Conservation (phyloP, 2,113 vertebrate genomes). For the Macquaria ambigua region DNA sequence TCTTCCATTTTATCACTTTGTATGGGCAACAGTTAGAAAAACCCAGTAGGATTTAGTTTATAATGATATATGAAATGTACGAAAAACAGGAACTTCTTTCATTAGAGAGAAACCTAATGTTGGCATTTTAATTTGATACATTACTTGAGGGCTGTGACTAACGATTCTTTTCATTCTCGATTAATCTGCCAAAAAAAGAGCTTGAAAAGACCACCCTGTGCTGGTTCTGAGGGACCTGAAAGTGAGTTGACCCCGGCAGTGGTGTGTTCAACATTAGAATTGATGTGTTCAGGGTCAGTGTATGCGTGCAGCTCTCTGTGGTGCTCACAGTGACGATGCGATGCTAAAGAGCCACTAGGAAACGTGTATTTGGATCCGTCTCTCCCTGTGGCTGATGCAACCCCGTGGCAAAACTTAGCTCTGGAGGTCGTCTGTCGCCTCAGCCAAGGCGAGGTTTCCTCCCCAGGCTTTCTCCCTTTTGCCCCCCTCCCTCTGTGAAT, state of each 20-base stretch:
- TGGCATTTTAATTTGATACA: too few species aligned
- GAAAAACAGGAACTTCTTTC: too few species aligned
- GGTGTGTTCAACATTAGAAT: conserved; percentile 40
- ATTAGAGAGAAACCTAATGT: too few species aligned
- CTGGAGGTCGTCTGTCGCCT: conserved; percentile 66
- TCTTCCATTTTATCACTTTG: not conserved
- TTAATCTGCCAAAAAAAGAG: too few species aligned
- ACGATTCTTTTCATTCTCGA: too few species aligned
- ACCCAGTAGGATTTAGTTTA: not conserved
- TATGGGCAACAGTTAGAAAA: not conserved
- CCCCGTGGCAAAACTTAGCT: conserved; percentile 67
- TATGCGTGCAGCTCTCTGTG: conserved; percentile 26
- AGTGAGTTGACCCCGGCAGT: conserved; percentile 23
- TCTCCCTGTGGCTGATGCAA: conserved; percentile 78
- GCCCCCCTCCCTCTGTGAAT: conserved; percentile 35
- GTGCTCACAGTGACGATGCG: conserved; percentile 9
- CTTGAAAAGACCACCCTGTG: not conserved
- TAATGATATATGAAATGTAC: not conserved
- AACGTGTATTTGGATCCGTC: conserved; percentile 36
- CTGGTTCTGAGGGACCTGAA: conserved; percentile 2
- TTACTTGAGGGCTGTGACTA: not conserved
- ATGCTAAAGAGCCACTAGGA: conserved; percentile 44
- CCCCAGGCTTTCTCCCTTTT: conserved; percentile 37
- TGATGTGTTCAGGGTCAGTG: conserved; percentile 50
- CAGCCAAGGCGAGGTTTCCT: conserved; percentile 74